phyloP scores from a whole-genome alignment of 1,140 invertebrate genomes.

The Lepidurus packardi region DNA sequence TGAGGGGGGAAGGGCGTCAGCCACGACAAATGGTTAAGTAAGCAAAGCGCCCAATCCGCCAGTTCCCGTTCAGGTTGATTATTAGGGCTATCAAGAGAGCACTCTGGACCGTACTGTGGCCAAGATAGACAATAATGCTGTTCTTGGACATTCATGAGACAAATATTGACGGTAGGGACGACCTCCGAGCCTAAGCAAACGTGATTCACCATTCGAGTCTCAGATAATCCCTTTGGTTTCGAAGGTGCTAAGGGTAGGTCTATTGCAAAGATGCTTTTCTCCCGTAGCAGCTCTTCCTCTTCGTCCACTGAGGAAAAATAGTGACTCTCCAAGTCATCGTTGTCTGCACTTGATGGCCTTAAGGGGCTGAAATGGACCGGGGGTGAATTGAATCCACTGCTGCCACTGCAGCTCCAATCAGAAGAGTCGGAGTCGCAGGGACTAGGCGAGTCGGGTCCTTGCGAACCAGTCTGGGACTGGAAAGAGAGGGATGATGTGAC shows the following conservation, averaged over 20 bases:
- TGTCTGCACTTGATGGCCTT: background rate
- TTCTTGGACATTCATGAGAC: background rate
- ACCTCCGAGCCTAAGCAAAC: background rate
- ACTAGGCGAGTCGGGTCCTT: background rate
- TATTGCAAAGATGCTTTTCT: background rate
- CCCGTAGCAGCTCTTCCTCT: background rate
- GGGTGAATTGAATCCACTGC: background rate
- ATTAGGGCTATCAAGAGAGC: background rate
- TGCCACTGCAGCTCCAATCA: background rate
- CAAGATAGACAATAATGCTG: constrained; percentile 4
- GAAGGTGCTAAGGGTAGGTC: background rate
- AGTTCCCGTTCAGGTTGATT: background rate
- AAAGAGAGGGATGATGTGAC: background rate
- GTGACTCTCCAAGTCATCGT: constrained; percentile 2
- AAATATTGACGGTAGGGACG: background rate
- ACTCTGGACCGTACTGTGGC: background rate
- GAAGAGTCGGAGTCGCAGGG: background rate
- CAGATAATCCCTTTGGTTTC: background rate
- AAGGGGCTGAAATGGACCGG: background rate
- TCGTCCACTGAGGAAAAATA: constrained; percentile 5
- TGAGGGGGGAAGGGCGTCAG: background rate
- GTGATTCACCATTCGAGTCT: background rate
- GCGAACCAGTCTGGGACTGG: background rate
- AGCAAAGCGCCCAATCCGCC: constrained; percentile 8
- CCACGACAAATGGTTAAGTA: background rate